Evolutionary conservation across 1,140 invertebrate genomes (phyloP).

Genomic region (Phortica variegata): DNA sequence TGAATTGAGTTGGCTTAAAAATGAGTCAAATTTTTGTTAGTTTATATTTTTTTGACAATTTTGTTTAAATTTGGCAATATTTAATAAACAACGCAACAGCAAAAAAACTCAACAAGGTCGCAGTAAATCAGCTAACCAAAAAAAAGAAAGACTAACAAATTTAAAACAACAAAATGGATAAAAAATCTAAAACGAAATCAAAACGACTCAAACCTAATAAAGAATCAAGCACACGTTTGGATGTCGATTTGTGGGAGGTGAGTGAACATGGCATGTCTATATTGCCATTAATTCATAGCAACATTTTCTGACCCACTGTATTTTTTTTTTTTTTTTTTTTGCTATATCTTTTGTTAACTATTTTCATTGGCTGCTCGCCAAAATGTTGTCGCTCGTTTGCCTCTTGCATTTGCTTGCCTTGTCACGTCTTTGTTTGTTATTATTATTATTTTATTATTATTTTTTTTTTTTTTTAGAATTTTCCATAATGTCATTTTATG

Average conservation of each 20-base stretch:
- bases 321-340: neutral
- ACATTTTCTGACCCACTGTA: neutral
- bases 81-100: slow-evolving; percentile 6
- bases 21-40: too few species aligned
- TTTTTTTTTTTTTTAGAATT: slow-evolving; percentile 3
- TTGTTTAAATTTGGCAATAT: too few species aligned
- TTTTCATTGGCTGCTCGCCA: slow-evolving; percentile 28
- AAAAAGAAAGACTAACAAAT: neutral
- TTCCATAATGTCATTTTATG: neutral
- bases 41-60: too few species aligned
- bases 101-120: neutral
- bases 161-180: slow-evolving; percentile 27
- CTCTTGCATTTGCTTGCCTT: slow-evolving; percentile 1
- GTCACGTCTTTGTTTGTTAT: slow-evolving; percentile 7
- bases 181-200: slow-evolving; percentile 32
- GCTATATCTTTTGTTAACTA: slow-evolving; percentile 10
- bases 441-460: slow-evolving; percentile 3
- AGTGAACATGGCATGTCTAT: neutral
- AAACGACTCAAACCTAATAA: slow-evolving; percentile 39
- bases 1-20: too few species aligned
- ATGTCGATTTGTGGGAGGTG: slow-evolving; percentile 46
- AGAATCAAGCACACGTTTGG: slow-evolving; percentile 39
- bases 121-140: neutral
- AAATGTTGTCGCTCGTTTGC: slow-evolving; percentile 9
- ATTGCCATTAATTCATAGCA: too few species aligned